Evolutionary conservation across 2,888 invertebrate species (phyloP), one percentile per base, ranked within the genome.

Genomic region (Ypsolopha scabrella): DNA sequence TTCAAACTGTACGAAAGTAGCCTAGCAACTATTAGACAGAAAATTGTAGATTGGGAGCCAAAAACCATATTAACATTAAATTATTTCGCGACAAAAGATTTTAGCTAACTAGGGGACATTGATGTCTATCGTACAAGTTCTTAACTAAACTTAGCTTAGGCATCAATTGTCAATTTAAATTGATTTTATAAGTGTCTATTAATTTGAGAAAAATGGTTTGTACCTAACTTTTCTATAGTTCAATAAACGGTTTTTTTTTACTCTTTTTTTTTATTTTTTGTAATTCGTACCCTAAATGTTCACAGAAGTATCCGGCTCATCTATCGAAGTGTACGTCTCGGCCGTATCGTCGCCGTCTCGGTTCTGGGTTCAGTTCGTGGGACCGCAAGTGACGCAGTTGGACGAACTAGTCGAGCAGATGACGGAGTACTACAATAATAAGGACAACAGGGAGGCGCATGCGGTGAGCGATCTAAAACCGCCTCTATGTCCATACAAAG

Each of bases 351-450:
- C 91, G 35, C 96, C 96, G 0, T 83, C 88, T 0, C 87, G 89
- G 9, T 97, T 97, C 81, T 97, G 96, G 95, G 89, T 97, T 8
- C 97, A 97, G 83, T 89, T 94, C 55, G 89, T 92, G 51, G 93
- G 94, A 0, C 89, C 92, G 0, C 90, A 91, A 60, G 91, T 93
- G 1, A 87, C 90, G 7, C 91, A 93, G 67, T 81, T 97, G 11
- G 95, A 97, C 71, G 89, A 91, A 48, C 80, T 97, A 37, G 93
- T 94, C 6, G 88, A 90, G 6, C 88, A 91, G 53, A 96, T 97
- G 96, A 94, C 94, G 0, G 90, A 90, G 6, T 95, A 93, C 71
- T 97, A 96, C 68, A 79, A 82, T 44, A 85, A 88, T 46, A 78
- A 80, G 54, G 90, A 91, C 53, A 93, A 92, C 65, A 81, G 89